These are phyloP conservation scores for Aselliscus stoliczkanus DNA, from an alignment of 2,797 vertebrate genomes.

Conservation along the genomic window DNA sequence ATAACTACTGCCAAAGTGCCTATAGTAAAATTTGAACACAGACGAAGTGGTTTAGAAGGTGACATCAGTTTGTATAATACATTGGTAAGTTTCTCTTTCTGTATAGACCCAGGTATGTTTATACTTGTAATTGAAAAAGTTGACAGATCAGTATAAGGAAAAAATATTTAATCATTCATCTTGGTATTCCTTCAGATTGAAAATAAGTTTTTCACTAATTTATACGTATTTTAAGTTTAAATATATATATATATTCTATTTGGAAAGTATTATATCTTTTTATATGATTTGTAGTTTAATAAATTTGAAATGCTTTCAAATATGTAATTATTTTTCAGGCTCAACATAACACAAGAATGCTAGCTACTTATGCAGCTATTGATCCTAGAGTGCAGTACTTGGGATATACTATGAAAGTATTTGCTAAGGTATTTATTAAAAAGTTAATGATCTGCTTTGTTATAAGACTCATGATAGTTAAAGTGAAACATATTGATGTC, in stretches of 20 bases:
- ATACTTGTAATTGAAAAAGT: conserved; percentile 8
- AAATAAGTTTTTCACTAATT: conserved; percentile 27
- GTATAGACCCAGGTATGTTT: not conserved
- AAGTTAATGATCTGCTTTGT: conserved; percentile 20
- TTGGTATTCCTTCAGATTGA: conserved; percentile 19
- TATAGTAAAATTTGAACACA: conserved; percentile 99
- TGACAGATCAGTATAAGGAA: not conserved
- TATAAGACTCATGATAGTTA: not conserved
- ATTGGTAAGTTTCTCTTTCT: conserved; percentile 85
- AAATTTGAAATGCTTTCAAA: conserved; percentile 49
- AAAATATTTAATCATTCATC: conserved; percentile 10
- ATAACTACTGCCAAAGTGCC: conserved; percentile 99
- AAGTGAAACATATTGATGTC: conserved; percentile 22
- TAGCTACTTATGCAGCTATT: conserved; percentile 95
- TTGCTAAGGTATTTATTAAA: conserved; percentile 91
- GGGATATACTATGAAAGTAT: conserved; percentile 98
- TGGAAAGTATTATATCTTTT: conserved; percentile 10
- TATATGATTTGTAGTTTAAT: conserved; percentile 13
- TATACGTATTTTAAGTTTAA: conserved; percentile 33
- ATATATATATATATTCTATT: not conserved
- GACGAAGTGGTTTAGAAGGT: conserved; percentile 94
- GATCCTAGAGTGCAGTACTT: conserved; percentile 95
- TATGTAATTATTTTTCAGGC: conserved; percentile 82
- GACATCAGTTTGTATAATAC: conserved; percentile 99
- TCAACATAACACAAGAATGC: conserved; percentile 98